Conservation (phyloP, 2,888 invertebrate species). For the Sphecodes monilicornis region DNA sequence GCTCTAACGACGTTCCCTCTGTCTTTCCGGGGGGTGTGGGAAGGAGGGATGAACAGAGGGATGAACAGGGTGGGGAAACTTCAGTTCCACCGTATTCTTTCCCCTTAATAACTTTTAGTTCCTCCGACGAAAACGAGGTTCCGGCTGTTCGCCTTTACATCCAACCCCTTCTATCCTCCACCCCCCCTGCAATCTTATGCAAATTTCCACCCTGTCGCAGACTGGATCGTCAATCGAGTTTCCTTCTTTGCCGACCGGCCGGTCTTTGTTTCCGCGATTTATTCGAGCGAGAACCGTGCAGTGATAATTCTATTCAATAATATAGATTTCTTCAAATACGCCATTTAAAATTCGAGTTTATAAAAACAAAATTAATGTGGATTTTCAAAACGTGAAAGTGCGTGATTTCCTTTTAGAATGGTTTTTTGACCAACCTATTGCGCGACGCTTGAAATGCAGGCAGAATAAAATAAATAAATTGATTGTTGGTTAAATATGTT, state of each 20-base stretch:
- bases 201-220: conserved; percentile 10
- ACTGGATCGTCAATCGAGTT: conserved; percentile 33
- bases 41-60: neutral
- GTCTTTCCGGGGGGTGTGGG: conserved; percentile 20
- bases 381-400: too few species aligned
- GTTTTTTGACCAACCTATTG: too few species aligned
- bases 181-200: conserved; percentile 21
- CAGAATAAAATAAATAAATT: too few species aligned
- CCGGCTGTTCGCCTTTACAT: conserved; percentile 10
- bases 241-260: neutral
- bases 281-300: neutral
- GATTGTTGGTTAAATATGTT: too few species aligned
- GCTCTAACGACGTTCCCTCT: conserved; percentile 51
- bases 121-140: conserved; percentile 26
- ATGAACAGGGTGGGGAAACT: conserved; percentile 33
- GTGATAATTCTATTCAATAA: neutral
- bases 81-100: conserved; percentile 41
- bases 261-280: neutral
- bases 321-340: neutral
- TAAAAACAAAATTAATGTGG: too few species aligned
- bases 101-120: conserved; percentile 48
- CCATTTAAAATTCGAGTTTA: neutral
- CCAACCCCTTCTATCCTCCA: neutral
- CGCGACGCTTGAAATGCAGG: too few species aligned
- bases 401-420: too few species aligned